These are phyloP conservation scores for Neolamprologus cancellatus DNA, from an alignment of 2,113 vertebrate species.

Conservation along the genomic window DNA sequence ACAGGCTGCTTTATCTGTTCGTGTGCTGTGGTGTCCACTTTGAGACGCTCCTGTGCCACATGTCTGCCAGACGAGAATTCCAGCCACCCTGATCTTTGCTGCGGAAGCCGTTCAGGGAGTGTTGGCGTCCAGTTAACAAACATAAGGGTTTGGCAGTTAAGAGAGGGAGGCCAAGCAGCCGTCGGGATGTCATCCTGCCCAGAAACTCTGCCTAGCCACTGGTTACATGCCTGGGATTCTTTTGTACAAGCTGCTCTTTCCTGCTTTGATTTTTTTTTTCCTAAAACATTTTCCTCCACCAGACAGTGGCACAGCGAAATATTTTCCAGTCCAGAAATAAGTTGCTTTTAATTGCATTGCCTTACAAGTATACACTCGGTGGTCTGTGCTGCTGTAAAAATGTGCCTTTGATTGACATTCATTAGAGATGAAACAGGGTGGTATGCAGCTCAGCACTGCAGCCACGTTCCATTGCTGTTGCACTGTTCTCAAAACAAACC, in stretches of 20 bases:
- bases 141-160: constrained; percentile 26
- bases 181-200: constrained; percentile 40
- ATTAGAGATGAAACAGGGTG: constrained; percentile 39
- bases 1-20: constrained; percentile 1
- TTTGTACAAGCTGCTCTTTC: constrained; percentile 25
- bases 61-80: constrained; percentile 30
- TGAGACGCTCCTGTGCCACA: constrained; percentile 14
- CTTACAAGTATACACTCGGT: constrained; percentile 23
- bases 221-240: constrained; percentile 60
- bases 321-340: constrained; percentile 63
- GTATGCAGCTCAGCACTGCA: constrained; percentile 39
- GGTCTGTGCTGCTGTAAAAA: constrained; percentile 34
- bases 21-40: neutral
- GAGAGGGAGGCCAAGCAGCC: constrained; percentile 5
- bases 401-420: constrained; percentile 47
- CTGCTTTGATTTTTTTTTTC: constrained; percentile 4
- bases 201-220: constrained; percentile 20
- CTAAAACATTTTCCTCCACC: constrained; percentile 21
- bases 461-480: constrained; percentile 49
- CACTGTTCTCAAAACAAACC: constrained; percentile 60
- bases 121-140: constrained; percentile 38
- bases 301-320: constrained; percentile 51
- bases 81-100: constrained; percentile 2
- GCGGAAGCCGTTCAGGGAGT: constrained; percentile 9
- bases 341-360: constrained; percentile 42